These are phyloP conservation scores for Grapholita molesta DNA, from an alignment of 1,140 invertebrate species.

Conservation along the genomic window DNA sequence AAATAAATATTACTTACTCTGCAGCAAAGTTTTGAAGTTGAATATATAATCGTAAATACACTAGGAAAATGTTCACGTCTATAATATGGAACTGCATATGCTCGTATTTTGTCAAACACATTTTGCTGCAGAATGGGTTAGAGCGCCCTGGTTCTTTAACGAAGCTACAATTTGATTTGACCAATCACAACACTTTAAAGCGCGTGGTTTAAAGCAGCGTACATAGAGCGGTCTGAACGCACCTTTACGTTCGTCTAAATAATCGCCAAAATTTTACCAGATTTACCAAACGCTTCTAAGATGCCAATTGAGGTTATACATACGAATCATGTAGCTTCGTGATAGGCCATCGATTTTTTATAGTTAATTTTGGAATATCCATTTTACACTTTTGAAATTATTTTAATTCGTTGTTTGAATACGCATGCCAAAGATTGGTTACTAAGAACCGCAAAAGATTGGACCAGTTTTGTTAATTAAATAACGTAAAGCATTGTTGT, in stretches of 20 bases:
- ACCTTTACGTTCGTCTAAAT: no score
- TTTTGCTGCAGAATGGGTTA: neutral
- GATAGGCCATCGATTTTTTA: neutral
- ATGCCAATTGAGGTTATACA: neutral
- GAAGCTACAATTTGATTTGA: neutral
- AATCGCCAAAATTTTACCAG: no score
- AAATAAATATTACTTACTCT: neutral
- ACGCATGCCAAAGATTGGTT: constrained; percentile 32
- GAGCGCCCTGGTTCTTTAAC: neutral
- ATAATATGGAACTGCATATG: neutral
- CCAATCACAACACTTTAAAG: no score
- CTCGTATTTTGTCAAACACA: neutral
- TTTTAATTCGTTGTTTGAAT: neutral
- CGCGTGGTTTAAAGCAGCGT: no score
- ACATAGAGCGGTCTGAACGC: no score
- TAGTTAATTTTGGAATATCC: neutral
- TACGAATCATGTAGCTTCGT: neutral
- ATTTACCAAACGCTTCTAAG: no score
- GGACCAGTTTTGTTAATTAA: constrained; percentile 9
- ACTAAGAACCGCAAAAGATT: constrained; percentile 20
- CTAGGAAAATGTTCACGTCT: neutral
- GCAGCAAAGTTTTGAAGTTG: neutral
- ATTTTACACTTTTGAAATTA: neutral
- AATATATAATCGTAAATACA: neutral
- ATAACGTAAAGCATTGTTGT: constrained; percentile 14